These are phyloP conservation scores for western clawed frog (Xenopus tropicalis) DNA, from an alignment of 2,113 vertebrate species.

Conservation along the genomic window UCB_Xtro_10.0 CM004449.2:111659501-111660000, in stretches of 20 bases:
- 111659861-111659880: conserved; percentile 84
- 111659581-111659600: no score
- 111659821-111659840: conserved; percentile 67
- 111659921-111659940: conserved; percentile 60
- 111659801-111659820: conserved; percentile 82
- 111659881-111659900: conserved; percentile 71
- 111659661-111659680: conserved; percentile 82
- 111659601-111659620: no score
- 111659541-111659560: no score
- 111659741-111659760: conserved; percentile 87
- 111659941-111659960: background rate
- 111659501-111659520: no score
- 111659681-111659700: conserved; percentile 82
- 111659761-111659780: conserved; percentile 74
- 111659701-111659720: conserved; percentile 84
- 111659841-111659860: conserved; percentile 79
- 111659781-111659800: conserved; percentile 68
- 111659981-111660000: no score
- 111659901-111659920: conserved; percentile 70
- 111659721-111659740: conserved; percentile 85
- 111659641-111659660: conserved; percentile 43
- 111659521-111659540: no score
- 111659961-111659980: no score
- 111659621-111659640: no score
- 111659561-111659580: no score